Evolutionary conservation across 2,113 vertebrate genomes (phyloP).

Genomic region (Lichenostomus cassidix): DNA sequence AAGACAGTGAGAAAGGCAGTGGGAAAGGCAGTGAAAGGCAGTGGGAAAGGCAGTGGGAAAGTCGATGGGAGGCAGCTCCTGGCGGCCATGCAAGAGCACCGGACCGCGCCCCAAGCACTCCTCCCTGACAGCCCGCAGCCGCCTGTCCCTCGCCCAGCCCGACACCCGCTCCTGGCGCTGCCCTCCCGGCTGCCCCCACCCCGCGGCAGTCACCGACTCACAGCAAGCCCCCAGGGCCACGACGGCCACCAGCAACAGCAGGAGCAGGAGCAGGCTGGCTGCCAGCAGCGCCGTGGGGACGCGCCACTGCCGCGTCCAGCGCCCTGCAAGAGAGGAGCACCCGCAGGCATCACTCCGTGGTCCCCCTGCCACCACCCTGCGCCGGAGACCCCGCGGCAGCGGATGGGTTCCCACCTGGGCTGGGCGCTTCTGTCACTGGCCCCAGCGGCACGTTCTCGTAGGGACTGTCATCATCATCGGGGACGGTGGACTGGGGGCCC

Average conservation of each 20-base stretch:
- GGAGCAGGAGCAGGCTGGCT: neutral
- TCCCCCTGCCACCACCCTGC: accelerated
- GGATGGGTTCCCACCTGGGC: neutral
- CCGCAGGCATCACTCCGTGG: accelerated
- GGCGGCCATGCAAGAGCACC: neutral
- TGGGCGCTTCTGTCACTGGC: neutral
- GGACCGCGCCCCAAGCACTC: too few species aligned
- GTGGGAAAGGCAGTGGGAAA: neutral
- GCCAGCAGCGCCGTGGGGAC: neutral
- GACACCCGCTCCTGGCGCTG: accelerated
- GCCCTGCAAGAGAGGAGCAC: neutral
- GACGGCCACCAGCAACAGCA: neutral
- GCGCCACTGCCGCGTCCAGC: neutral
- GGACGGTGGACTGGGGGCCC: neutral
- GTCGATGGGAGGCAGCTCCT: neutral
- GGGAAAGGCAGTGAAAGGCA: too few species aligned
- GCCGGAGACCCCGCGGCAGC: accelerated
- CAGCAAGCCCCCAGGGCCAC: neutral
- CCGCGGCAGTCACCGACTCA: neutral
- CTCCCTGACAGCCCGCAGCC: neutral
- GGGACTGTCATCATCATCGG: neutral
- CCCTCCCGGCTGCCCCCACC: too few species aligned
- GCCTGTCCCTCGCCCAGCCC: neutral
- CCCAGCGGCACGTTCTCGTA: neutral
- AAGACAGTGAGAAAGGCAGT: neutral